These are phyloP conservation scores for Lytechinus variegatus DNA, from an alignment of 35 echinoderm and acorn worm genomes.

Conservation along the genomic window DNA sequence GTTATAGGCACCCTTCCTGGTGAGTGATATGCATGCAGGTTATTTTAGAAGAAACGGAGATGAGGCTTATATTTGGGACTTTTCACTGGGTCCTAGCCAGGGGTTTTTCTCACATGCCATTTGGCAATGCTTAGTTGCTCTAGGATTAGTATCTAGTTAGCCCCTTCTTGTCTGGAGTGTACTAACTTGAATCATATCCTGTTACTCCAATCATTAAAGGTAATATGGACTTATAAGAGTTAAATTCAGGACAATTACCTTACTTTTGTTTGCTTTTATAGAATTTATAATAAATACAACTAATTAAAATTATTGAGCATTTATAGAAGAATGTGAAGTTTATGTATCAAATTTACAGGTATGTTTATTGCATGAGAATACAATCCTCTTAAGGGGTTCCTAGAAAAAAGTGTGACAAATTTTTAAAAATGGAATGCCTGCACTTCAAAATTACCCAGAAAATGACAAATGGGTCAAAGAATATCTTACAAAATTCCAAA, in stretches of 20 bases:
- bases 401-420: too few relatives aligned
- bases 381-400: too few relatives aligned
- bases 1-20: background rate
- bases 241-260: background rate
- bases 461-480: too few relatives aligned
- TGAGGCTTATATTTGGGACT: conserved; percentile 30
- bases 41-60: conserved; percentile 3
- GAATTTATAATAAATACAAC: background rate
- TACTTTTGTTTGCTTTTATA: background rate
- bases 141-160: background rate
- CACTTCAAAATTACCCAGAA: too few relatives aligned
- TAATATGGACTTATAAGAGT: background rate
- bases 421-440: too few relatives aligned
- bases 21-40: background rate
- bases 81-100: background rate
- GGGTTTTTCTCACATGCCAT: background rate
- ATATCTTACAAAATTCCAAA: too few relatives aligned
- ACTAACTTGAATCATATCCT: conserved; percentile 48
- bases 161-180: background rate
- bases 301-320: too few relatives aligned
- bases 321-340: too few relatives aligned
- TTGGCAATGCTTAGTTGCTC: background rate
- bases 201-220: background rate
- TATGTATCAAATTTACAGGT: too few relatives aligned
- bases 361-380: too few relatives aligned